Evolutionary conservation across 2,113 vertebrate genomes (phyloP).

Genomic region (Tragelaphus scriptus): DNA sequence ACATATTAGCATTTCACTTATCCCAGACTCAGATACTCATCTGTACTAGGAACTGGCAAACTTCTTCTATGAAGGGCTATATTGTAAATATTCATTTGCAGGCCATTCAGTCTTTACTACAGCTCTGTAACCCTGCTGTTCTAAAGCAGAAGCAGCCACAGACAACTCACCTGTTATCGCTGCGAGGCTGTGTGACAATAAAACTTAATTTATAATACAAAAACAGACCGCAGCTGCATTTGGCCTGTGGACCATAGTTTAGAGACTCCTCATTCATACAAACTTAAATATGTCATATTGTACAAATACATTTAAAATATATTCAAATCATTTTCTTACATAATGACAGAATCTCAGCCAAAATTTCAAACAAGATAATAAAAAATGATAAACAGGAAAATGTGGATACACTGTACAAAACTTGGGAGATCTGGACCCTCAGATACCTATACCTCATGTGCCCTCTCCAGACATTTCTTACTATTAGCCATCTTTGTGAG

Average conservation of each 20-base stretch:
- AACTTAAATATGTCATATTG: neutral
- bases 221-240: neutral
- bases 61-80: neutral
- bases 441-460: neutral
- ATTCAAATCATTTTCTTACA: neutral
- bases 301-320: neutral
- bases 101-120: neutral
- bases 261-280: neutral
- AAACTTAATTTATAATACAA: neutral
- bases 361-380: slow-evolving; percentile 8
- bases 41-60: neutral
- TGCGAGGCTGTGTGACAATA: neutral
- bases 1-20: neutral
- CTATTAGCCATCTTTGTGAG: neutral
- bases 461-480: neutral
- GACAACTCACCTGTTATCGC: neutral
- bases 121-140: neutral
- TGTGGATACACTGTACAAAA: neutral
- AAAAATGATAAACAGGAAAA: neutral
- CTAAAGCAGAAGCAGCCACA: neutral
- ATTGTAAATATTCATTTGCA: neutral
- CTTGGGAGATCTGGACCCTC: neutral
- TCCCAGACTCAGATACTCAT: neutral
- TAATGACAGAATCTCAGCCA: neutral
- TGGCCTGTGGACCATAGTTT: neutral